Conservation (phyloP, 2,113 vertebrate species). For the cat (Felis catus) region DNA sequence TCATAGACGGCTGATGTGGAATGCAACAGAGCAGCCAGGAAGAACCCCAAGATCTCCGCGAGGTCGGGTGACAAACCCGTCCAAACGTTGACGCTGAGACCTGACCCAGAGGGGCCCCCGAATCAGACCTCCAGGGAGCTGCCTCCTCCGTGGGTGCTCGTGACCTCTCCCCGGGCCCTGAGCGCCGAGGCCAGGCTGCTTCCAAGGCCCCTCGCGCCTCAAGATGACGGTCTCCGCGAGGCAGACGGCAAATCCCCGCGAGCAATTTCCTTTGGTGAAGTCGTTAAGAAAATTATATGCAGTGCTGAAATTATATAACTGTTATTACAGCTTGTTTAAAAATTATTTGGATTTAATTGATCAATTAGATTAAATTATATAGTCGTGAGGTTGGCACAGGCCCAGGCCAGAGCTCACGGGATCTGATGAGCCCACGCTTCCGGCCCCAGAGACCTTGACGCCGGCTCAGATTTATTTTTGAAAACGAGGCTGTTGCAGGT, state of each 20-base stretch:
- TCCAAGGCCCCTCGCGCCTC: accelerated
- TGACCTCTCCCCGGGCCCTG: accelerated
- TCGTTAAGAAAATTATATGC: slow-evolving; percentile 77
- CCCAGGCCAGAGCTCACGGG: slow-evolving; percentile 52
- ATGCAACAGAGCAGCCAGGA: accelerated
- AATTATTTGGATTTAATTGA: slow-evolving; percentile 84
- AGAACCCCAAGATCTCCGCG: accelerated
- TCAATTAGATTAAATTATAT: slow-evolving; percentile 82
- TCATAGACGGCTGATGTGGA: accelerated
- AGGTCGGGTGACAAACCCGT: accelerated
- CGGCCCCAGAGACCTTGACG: background rate
- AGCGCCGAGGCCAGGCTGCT: accelerated
- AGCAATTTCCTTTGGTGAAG: slow-evolving; percentile 68
- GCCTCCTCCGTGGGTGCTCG: accelerated
- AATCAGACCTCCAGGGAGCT: background rate
- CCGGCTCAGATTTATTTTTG: background rate
- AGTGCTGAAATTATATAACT: slow-evolving; percentile 71
- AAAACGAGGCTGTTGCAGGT: background rate
- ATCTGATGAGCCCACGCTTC: slow-evolving; percentile 42
- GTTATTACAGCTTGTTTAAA: slow-evolving; percentile 78
- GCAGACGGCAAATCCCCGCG: background rate
- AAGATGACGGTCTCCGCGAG: accelerated
- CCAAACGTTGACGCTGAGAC: accelerated
- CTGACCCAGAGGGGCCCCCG: accelerated
- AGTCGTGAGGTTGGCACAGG: slow-evolving; percentile 48